These are phyloP conservation scores for Ganaspis sp. DNA, from an alignment of 1,140 invertebrate species.

Conservation along the genomic window DNA sequence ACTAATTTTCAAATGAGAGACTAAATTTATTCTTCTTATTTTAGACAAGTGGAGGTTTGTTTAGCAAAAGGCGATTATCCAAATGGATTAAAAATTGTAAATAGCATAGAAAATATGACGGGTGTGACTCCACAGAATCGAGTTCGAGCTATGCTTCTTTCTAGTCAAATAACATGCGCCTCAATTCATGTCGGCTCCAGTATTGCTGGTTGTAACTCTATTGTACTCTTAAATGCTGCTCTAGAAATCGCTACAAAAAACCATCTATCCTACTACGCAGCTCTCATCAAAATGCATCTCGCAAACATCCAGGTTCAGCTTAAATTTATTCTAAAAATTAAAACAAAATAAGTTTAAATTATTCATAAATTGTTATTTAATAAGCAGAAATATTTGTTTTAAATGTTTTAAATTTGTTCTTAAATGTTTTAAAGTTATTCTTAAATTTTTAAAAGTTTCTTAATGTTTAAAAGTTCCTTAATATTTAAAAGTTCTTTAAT, in stretches of 20 bases:
- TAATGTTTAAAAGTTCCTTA: no score
- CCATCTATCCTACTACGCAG: slow-evolving; percentile 85
- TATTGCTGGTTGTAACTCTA: slow-evolving; percentile 75
- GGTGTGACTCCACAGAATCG: slow-evolving; percentile 78
- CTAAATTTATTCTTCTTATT: slow-evolving; percentile 64
- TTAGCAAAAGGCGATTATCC: slow-evolving; percentile 82
- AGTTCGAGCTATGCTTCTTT: slow-evolving; percentile 83
- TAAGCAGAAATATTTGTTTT: no score
- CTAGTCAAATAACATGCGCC: slow-evolving; percentile 83
- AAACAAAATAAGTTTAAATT: background rate
- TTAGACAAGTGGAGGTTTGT: slow-evolving; percentile 81
- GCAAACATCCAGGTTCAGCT: slow-evolving; percentile 81
- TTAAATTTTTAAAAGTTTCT: no score
- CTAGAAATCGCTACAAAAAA: slow-evolving; percentile 83
- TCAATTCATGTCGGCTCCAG: slow-evolving; percentile 75
- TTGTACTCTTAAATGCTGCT: slow-evolving; percentile 83
- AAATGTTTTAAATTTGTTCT: no score
- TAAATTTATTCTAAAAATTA: background rate
- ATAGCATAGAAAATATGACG: slow-evolving; percentile 77
- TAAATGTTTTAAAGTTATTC: no score
- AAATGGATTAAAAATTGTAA: slow-evolving; percentile 78
- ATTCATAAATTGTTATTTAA: no score
- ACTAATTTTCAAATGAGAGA: background rate
- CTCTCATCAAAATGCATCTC: slow-evolving; percentile 86
- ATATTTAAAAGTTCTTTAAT: no score